phyloP scores from a whole-genome alignment of 2,888 invertebrate genomes.

The Lithophane semibrunnea region DNA sequence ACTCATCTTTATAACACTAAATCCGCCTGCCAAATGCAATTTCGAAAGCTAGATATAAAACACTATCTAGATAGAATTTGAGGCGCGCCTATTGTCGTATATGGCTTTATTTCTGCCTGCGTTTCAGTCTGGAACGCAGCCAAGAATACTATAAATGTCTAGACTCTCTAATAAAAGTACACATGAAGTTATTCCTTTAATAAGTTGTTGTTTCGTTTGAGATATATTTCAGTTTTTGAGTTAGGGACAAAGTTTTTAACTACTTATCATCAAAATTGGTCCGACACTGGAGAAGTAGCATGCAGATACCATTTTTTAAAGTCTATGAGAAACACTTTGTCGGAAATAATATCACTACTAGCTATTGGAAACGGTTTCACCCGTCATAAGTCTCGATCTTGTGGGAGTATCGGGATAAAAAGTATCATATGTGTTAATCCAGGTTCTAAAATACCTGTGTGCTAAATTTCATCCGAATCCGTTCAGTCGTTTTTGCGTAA shows the following conservation, averaged over 20 bases:
- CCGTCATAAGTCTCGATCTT: background rate
- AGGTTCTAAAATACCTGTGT: too few relatives aligned
- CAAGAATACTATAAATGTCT: constrained; percentile 51
- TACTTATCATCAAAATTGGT: background rate
- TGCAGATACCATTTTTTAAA: background rate
- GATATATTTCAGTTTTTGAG: constrained; percentile 4
- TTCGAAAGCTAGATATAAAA: constrained; percentile 8
- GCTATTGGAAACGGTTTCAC: background rate
- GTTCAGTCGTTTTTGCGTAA: background rate
- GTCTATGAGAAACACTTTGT: background rate
- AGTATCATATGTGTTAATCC: background rate
- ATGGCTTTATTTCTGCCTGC: constrained; percentile 41
- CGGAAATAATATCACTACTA: background rate
- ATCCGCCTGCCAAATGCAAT: constrained; percentile 9
- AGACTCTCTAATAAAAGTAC: constrained; percentile 41
- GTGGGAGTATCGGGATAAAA: background rate
- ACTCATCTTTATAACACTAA: constrained; percentile 32
- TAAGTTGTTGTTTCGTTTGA: background rate
- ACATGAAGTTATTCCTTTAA: constrained; percentile 17
- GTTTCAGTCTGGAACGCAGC: constrained; percentile 26
- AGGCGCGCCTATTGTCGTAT: constrained; percentile 33
- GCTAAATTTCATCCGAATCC: too few relatives aligned
- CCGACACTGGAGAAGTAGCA: background rate
- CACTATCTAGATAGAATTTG: constrained; percentile 1
- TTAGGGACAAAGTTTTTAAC: background rate